Conservation (phyloP, 1,140 invertebrate species). For the Trissolcus basalis region DNA sequence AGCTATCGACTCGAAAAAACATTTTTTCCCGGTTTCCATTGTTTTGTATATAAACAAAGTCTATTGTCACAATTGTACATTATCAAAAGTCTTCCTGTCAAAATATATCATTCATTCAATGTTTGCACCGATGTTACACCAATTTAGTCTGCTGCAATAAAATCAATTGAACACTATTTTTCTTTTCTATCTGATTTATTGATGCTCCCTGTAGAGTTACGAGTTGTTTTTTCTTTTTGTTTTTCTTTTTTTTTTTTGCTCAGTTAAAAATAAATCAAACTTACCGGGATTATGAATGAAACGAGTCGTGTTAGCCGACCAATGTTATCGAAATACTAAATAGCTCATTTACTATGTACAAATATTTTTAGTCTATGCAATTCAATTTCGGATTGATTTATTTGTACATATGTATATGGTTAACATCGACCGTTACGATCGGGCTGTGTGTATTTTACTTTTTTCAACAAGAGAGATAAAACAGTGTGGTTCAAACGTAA, state of each 20-base stretch:
- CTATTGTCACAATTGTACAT: no score
- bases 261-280: constrained; percentile 48
- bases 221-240: constrained; percentile 12
- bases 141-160: constrained; percentile 70
- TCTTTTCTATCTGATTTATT: no score
- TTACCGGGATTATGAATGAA: constrained; percentile 71
- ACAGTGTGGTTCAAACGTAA: constrained; percentile 44
- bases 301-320: constrained; percentile 70
- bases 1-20: constrained; percentile 58
- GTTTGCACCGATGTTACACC: constrained; percentile 62
- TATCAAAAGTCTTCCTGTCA: not conserved
- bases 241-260: not conserved
- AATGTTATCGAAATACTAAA: constrained; percentile 68
- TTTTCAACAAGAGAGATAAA: constrained; percentile 10
- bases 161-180: no score
- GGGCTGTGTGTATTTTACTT: no score
- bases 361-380: constrained; percentile 12
- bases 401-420: no score
- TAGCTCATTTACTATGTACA: constrained; percentile 46
- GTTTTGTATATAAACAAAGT: no score
- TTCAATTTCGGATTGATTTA: not conserved
- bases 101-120: no score
- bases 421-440: no score
- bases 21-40: constrained; percentile 35
- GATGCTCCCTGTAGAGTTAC: no score